Percentiles rank a stretch among this genome's conserved stretches.
Conservation (phyloP, 1,140 invertebrate genomes). For the Drosophila parvula region DNA sequence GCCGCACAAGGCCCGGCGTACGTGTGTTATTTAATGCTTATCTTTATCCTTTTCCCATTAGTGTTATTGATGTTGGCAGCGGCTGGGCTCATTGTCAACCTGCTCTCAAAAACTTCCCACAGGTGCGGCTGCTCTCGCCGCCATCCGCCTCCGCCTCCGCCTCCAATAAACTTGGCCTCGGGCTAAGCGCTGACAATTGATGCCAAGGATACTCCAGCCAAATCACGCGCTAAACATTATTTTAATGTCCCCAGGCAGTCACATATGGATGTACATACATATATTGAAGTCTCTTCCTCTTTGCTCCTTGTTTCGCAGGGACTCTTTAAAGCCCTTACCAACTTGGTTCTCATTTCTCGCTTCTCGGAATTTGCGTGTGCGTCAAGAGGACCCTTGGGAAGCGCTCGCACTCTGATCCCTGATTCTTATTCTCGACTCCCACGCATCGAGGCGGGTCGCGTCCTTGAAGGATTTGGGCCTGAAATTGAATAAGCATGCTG, state of each 20-base stretch:
- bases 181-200: slow-evolving; percentile 77
- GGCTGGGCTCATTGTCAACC: slow-evolving; percentile 26
- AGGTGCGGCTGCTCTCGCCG: slow-evolving; percentile 19
- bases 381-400: slow-evolving; percentile 40
- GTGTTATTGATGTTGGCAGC: slow-evolving; percentile 81
- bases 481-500: slow-evolving; percentile 31
- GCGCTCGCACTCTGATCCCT: neutral
- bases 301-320: slow-evolving; percentile 21
- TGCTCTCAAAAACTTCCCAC: slow-evolving; percentile 26
- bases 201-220: slow-evolving; percentile 57
- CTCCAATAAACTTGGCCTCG: slow-evolving; percentile 66
- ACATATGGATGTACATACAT: slow-evolving; percentile 34
- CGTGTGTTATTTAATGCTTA: slow-evolving; percentile 83
- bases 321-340: slow-evolving; percentile 65
- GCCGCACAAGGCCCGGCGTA: slow-evolving; percentile 32
- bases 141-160: slow-evolving; percentile 14
- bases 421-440: slow-evolving; percentile 49
- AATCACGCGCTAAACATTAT: slow-evolving; percentile 81
- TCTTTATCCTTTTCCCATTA: slow-evolving; percentile 83
- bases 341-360: slow-evolving; percentile 25
- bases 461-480: slow-evolving; percentile 57
- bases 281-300: slow-evolving; percentile 3
- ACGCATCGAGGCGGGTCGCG: slow-evolving; percentile 33
- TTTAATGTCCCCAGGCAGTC: slow-evolving; percentile 68
- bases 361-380: slow-evolving; percentile 45